Evolutionary conservation across 2,113 vertebrate species (phyloP).

Genomic region (Bungarus multicinctus): DNA sequence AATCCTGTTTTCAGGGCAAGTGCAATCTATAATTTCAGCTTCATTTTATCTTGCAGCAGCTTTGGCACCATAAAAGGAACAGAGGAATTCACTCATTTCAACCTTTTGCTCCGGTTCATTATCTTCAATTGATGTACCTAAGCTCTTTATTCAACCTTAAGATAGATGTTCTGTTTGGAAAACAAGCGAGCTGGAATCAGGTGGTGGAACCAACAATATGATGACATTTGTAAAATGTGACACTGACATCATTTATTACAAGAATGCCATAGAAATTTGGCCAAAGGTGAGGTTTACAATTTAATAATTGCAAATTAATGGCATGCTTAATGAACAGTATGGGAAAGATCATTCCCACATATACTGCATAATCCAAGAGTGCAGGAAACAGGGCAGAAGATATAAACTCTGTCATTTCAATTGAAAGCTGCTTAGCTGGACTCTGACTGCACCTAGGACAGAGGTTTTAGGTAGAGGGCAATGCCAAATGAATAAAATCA

Average conservation of each 20-base stretch:
- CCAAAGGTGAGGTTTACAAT: not conserved
- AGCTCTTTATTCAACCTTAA: not conserved
- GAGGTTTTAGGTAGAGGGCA: not conserved
- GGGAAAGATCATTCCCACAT: not conserved
- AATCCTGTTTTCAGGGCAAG: not conserved
- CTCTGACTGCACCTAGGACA: not conserved
- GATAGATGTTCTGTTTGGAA: not conserved
- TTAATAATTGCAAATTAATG: conserved; percentile 8
- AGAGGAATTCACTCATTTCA: not conserved
- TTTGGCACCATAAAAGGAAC: not conserved
- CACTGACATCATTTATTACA: not conserved
- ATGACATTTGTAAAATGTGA: not conserved
- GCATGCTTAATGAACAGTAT: not conserved
- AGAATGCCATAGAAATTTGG: not conserved
- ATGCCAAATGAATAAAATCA: not conserved
- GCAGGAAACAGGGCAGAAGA: not conserved
- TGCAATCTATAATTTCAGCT: not conserved
- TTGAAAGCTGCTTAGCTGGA: not conserved
- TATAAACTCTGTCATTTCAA: not conserved
- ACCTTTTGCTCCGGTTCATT: not conserved
- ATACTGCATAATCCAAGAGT: not conserved
- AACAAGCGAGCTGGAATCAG: not conserved
- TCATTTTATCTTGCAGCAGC: not conserved
- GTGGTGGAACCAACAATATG: not conserved
- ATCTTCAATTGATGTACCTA: not conserved